Base-by-base conservation (phyloP, 1,140 invertebrate genomes). In the Pseudomyrmex pallidus region DNA sequence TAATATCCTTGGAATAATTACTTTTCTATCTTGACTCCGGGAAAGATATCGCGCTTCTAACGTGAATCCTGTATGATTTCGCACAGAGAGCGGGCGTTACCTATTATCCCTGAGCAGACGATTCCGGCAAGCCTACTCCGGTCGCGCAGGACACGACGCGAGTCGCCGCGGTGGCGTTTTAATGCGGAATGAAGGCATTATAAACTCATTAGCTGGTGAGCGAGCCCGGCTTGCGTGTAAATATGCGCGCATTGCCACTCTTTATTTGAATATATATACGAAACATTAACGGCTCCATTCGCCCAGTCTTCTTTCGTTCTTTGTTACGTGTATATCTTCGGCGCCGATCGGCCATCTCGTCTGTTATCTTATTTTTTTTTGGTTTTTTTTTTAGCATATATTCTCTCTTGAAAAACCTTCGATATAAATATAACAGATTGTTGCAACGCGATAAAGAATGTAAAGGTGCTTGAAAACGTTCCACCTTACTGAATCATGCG, bases 161-260 rank as follows among this genome's bases (percentile, higher is more conserved):
- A 64, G 61, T 8, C 57, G 17, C 13, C 50, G 50, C 13, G 80
- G 87, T 83, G 84, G 87, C 73, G 85, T 91, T 92, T 92, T 90
- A 91, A 91, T 90, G 84, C 86, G 89, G 86, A 91, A 93, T 92
- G 86, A 93, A 92, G 91, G 91, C 92, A 93, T 93, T 93, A 93
- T 93, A 93, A 93, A 93, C 85, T 87, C 92, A 93, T 93, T 93
- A 93, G 88, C 68, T 57, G 74, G 13, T 84, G 87, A 59, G 74
- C 54, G 80, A 72, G 77, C 72, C 83, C 57, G 61, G 59, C 62
- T 91, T 90, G 91, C 90, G 91, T 92, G 92, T 86, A 74, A 90
- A 91, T 85, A 85, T 85, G 87, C 84, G 85, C 78, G 67, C 91
- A 90, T 90, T 90, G 73, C 84, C 84, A 73, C 85, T 89, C 89